phyloP scores from a whole-genome alignment of 2,113 vertebrate genomes.

The Sturnira hondurensis region DNA sequence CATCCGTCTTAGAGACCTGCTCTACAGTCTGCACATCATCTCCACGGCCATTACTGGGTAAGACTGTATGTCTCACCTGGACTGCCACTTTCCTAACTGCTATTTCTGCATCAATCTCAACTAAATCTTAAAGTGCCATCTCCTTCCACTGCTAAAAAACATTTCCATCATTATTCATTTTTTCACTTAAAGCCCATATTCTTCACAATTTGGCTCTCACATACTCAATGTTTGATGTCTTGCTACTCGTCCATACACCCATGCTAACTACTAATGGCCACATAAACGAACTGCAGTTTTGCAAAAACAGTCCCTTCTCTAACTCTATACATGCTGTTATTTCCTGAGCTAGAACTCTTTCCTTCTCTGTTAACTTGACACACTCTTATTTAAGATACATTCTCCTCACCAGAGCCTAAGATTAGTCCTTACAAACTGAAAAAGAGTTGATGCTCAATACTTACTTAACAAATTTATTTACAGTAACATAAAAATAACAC shows the following conservation, averaged over 20 bases:
- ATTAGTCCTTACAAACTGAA: not conserved
- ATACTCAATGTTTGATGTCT: not conserved
- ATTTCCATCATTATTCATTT: not conserved
- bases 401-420: not conserved
- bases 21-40: not conserved
- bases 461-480: constrained; percentile 18
- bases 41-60: not conserved
- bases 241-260: not conserved
- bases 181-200: not conserved
- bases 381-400: not conserved
- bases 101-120: not conserved
- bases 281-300: not conserved
- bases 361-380: not conserved
- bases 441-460: not conserved
- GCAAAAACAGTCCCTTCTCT: not conserved
- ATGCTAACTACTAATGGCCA: not conserved
- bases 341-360: not conserved
- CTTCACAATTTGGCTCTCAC: not conserved
- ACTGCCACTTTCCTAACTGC: not conserved
- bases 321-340: not conserved
- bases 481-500: not conserved
- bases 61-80: not conserved
- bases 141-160: not conserved
- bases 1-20: not conserved
- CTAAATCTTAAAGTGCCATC: not conserved